Conservation (phyloP, 2,797 vertebrate species). For the Enteromius anoplus region DNA sequence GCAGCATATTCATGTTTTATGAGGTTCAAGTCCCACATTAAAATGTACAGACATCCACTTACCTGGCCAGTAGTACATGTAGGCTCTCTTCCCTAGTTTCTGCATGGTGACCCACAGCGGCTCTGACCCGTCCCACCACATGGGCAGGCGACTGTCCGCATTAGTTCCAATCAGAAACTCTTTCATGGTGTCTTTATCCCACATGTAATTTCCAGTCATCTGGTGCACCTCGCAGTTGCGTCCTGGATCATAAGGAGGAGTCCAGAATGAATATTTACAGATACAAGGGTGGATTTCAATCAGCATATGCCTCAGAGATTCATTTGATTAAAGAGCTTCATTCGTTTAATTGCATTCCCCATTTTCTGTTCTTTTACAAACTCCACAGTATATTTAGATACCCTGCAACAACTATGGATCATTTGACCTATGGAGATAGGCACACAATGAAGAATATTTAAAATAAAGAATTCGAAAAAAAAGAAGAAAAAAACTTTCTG, state of each 20-base stretch:
- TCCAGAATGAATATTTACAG: slow-evolving; percentile 2
- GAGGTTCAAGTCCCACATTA: not conserved
- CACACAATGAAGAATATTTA: not conserved
- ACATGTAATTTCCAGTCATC: slow-evolving; percentile 97
- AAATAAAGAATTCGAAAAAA: not conserved
- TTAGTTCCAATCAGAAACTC: slow-evolving; percentile 91
- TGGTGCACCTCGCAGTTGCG: slow-evolving; percentile 90
- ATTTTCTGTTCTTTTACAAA: not conserved
- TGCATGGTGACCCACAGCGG: slow-evolving; percentile 93
- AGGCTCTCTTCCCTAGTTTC: slow-evolving; percentile 84
- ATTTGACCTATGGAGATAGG: not conserved
- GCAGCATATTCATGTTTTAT: too few relatives aligned
- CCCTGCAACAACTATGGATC: not conserved
- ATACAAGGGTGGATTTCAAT: not conserved
- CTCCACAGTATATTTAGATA: not conserved
- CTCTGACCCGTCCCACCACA: slow-evolving; percentile 96
- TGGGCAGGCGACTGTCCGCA: slow-evolving; percentile 83
- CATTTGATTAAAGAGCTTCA: not conserved
- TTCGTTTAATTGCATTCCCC: not conserved
- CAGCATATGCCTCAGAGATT: not conserved
- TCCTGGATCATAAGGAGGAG: slow-evolving; percentile 70
- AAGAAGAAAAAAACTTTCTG: not conserved
- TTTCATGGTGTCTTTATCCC: slow-evolving; percentile 80
- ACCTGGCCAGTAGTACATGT: slow-evolving; percentile 99
- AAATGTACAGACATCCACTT: slow-evolving; percentile 52